phyloP scores from a whole-genome alignment of 1,140 invertebrate genomes.

The Hylyphantes graminicola region DNA sequence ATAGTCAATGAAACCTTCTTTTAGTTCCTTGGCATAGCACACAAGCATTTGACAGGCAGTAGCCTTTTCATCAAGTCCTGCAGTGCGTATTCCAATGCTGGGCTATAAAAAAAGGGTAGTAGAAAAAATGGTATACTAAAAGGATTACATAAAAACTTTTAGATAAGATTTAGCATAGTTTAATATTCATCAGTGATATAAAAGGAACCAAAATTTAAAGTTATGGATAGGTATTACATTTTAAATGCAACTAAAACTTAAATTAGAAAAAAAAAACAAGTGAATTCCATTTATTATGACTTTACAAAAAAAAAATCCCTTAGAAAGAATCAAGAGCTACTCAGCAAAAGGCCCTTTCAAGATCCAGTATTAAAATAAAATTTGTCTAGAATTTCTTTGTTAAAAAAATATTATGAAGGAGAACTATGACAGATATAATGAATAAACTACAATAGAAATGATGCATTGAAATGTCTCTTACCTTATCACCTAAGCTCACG shows the following conservation, averaged over 20 bases:
- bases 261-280: too few species aligned
- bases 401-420: background rate
- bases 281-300: too few species aligned
- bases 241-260: too few species aligned
- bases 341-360: too few species aligned
- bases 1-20: slow-evolving; percentile 95
- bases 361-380: too few species aligned
- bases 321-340: too few species aligned
- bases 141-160: too few species aligned
- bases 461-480: slow-evolving; percentile 50
- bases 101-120: slow-evolving; percentile 67
- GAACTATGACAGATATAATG: background rate
- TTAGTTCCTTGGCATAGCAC: slow-evolving; percentile 96
- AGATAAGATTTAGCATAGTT: too few species aligned
- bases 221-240: too few species aligned
- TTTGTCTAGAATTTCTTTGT: background rate
- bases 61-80: slow-evolving; percentile 96
- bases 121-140: background rate
- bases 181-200: too few species aligned
- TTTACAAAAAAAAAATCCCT: too few species aligned
- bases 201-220: too few species aligned
- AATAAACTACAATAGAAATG: slow-evolving; percentile 5
- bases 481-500: slow-evolving; percentile 93
- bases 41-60: slow-evolving; percentile 99
- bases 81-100: slow-evolving; percentile 73